Evolutionary conservation across 2,888 invertebrate genomes (phyloP).

Genomic region (Mythimna impura): DNA sequence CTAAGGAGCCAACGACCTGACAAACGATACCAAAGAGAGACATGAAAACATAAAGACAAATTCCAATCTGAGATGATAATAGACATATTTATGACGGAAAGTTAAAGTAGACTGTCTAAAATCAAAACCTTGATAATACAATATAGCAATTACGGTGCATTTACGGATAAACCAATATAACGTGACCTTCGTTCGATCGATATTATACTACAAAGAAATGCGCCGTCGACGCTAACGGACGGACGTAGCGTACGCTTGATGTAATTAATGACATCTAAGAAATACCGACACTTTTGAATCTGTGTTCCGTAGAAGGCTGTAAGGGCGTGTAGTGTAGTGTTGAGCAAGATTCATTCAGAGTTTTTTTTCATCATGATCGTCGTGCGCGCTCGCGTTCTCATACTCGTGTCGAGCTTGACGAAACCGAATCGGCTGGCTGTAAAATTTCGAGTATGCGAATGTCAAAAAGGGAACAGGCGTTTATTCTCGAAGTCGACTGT

Average conservation of each 20-base stretch:
- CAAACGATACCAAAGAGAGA: not conserved
- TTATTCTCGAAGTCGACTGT: slow-evolving; percentile 5
- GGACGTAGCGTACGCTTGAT: not conserved
- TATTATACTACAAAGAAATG: slow-evolving; percentile 20
- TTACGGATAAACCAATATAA: slow-evolving; percentile 8
- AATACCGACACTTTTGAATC: not conserved
- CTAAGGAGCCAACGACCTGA: too few species aligned
- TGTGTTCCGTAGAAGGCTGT: too few species aligned
- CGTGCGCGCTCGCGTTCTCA: slow-evolving; percentile 12
- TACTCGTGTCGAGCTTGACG: not conserved
- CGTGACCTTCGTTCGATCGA: slow-evolving; percentile 17
- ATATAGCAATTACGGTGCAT: not conserved
- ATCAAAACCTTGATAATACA: not conserved
- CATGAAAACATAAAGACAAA: too few species aligned
- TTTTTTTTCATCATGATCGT: not conserved
- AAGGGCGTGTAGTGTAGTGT: not conserved
- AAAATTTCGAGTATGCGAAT: slow-evolving; percentile 15
- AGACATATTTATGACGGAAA: too few species aligned
- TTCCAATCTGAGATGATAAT: too few species aligned
- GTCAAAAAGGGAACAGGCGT: not conserved
- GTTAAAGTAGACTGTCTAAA: too few species aligned
- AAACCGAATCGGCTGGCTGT: not conserved
- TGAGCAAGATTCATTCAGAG: not conserved
- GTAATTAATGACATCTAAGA: not conserved
- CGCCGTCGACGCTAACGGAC: not conserved